Base-by-base conservation (phyloP, 2,113 vertebrate species). In the Recurvirostra avosetta region DNA sequence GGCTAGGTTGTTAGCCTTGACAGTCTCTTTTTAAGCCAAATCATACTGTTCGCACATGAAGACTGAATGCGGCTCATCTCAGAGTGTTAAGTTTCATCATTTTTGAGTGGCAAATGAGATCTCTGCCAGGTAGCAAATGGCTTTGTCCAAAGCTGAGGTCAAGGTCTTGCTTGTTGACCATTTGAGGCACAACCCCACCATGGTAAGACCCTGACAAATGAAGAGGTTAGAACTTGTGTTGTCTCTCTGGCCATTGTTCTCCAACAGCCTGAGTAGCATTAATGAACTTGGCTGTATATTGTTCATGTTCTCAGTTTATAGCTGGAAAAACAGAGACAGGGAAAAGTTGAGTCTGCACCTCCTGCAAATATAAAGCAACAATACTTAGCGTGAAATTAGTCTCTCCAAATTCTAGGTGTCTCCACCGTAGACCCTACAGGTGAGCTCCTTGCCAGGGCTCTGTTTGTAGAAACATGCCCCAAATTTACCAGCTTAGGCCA, bases 151-250 rank as follows among this genome's bases (percentile, higher is more conserved):
- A 25, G 21, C 58, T 88, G 88, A 41, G 40, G 26, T 59, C 49
- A 43, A 36, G 26, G 13, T 61, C 32, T 38, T 47, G 10, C 32
- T 66, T 59, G 22, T 25, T 58, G 47, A 45, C n/a, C 17, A 2
- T 53, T 10, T 50, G 50, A 65, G 38, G 25, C 22, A 36, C 20
- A 40, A 4, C 5, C 41, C 5, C 27, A 29, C 1, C 0, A 1
- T n/a, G 25, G 27, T 20, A 79, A 68, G 34, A 19, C 41, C 15
- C 29, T 15, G 63, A 38, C 11, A 53, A 62, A 52, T 5, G 14
- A 41, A 16, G 19, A 38, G 2, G 5, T 29, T 45, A 74, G 58
- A 36, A 5, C 7, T 9, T 36, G 8, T 49, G 29, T 47, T 65
- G 8, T 8, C 7, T 65, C 47, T 53, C 34, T 67, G 30, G 8